These are phyloP conservation scores for Acholoe squamosa DNA, from an alignment of 2,888 invertebrate genomes.

Conservation along the genomic window DNA sequence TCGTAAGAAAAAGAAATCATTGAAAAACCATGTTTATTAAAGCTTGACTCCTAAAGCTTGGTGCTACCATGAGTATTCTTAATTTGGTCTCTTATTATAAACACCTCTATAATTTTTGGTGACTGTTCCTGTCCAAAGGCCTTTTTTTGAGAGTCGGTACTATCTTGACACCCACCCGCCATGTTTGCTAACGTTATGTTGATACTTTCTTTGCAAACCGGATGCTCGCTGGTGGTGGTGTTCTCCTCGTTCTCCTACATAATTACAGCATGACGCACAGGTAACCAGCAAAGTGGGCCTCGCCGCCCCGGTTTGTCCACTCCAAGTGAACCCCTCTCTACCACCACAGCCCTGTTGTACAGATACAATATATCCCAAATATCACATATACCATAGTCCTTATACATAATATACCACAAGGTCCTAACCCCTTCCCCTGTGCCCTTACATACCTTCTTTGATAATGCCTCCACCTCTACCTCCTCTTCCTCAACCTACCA, in stretches of 20 bases:
- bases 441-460: neutral
- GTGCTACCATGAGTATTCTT: neutral
- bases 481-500: neutral
- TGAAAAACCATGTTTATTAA: neutral
- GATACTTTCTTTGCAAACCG: constrained; percentile 54
- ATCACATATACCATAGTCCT: too few species aligned
- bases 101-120: constrained; percentile 40
- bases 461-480: neutral
- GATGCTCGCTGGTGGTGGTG: constrained; percentile 50
- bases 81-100: constrained; percentile 14
- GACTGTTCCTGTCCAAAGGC: constrained; percentile 22
- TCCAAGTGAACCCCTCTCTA: neutral
- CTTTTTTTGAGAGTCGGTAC: constrained; percentile 54
- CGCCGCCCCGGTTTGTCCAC: neutral
- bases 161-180: neutral
- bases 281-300: neutral
- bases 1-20: neutral
- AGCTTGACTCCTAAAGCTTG: constrained; percentile 54
- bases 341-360: neutral
- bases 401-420: too few species aligned
- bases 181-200: constrained; percentile 59
- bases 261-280: constrained; percentile 59
- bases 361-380: too few species aligned
- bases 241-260: constrained; percentile 19
- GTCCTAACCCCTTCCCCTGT: too few species aligned